Conservation (phyloP, 2,797 vertebrate genomes). For the Periophthalmus magnuspinnatus region DNA sequence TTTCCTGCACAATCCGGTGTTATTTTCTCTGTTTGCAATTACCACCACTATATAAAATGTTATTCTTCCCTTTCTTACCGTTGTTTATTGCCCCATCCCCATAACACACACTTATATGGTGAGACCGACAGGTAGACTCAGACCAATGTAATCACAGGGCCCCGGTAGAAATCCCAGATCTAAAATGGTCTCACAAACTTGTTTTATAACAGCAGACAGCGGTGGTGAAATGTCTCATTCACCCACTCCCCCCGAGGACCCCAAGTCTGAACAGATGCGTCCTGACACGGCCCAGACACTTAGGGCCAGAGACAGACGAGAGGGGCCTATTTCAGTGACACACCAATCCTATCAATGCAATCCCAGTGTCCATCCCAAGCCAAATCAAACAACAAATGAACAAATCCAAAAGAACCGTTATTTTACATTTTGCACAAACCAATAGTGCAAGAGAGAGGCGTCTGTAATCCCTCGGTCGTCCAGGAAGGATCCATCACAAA, state of each 20-base stretch:
- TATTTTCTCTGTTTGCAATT: too few species aligned
- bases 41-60: too few species aligned
- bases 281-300: constrained; percentile 57
- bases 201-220: constrained; percentile 49
- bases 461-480: too few species aligned
- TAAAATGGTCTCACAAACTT: constrained; percentile 63
- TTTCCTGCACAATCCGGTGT: too few species aligned
- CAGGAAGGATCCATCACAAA: too few species aligned
- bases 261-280: constrained; percentile 58
- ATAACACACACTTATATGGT: neutral
- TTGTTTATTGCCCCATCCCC: neutral
- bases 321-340: constrained; percentile 43
- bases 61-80: neutral
- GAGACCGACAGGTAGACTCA: neutral
- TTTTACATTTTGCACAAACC: too few species aligned
- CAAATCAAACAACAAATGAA: neutral
- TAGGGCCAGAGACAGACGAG: constrained; percentile 56
- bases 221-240: constrained; percentile 42
- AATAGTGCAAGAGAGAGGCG: neutral
- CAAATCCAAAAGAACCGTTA: too few species aligned
- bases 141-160: constrained; percentile 57
- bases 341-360: constrained; percentile 36
- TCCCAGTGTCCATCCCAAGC: constrained; percentile 35
- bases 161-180: constrained; percentile 44
- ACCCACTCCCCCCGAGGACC: constrained; percentile 44